A percentile compares a stretch with the other conserved stretches of the same genome.
Evolutionary conservation across 2,113 vertebrate genomes (phyloP).

Genomic region (Pelmatolapia mariae): DNA sequence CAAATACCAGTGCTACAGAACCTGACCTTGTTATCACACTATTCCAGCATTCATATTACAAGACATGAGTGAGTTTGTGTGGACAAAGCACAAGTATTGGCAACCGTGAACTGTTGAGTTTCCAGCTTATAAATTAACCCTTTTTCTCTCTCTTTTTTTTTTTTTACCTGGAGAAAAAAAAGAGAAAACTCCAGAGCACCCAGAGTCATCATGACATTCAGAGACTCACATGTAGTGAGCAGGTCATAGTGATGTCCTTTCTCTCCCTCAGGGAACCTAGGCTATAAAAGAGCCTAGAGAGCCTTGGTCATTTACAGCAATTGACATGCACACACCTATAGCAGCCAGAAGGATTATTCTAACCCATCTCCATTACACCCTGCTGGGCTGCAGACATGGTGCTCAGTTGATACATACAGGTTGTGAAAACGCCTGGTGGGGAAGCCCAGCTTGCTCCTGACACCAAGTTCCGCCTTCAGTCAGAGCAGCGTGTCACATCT

Average conservation of each 20-base stretch:
- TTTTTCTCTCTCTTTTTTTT: neutral
- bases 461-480: slow-evolving; percentile 16
- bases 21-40: neutral
- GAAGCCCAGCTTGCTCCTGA: slow-evolving; percentile 15
- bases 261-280: neutral
- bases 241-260: slow-evolving; percentile 18
- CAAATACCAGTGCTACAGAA: neutral
- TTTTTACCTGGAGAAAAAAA: neutral
- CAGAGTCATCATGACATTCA: neutral
- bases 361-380: slow-evolving; percentile 38
- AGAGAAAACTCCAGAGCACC: neutral
- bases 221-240: neutral
- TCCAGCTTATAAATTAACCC: neutral
- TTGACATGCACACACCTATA: slow-evolving; percentile 38
- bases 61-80: neutral
- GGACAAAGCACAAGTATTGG: neutral
- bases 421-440: slow-evolving; percentile 39
- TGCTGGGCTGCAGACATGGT: slow-evolving; percentile 40
- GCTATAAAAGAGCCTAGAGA: slow-evolving; percentile 7
- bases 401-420: slow-evolving; percentile 32
- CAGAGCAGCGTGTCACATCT: neutral
- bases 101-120: neutral
- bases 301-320: slow-evolving; percentile 18
- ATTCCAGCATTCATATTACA: neutral
- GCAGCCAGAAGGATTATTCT: slow-evolving; percentile 38